These are phyloP conservation scores for Bergia puertoricense DNA, from an alignment of 92 coral and sea anemone genomes.

Conservation along the genomic window DNA sequence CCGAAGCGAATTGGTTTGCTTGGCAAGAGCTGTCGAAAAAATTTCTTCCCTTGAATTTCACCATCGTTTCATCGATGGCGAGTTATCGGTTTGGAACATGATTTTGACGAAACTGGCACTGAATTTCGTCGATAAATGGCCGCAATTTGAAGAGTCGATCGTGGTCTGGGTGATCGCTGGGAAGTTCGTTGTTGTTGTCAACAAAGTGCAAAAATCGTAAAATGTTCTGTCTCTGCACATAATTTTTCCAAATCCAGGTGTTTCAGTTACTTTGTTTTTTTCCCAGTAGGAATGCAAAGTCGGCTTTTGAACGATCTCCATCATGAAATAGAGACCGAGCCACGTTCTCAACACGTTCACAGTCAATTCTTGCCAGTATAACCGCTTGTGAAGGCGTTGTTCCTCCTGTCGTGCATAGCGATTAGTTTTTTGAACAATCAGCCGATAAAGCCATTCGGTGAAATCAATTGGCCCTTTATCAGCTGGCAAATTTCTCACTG, in stretches of 20 bases:
- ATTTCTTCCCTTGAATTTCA: conserved; percentile 46
- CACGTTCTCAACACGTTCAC: conserved; percentile 47
- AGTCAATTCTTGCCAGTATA: conserved; percentile 50
- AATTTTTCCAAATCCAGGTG: conserved; percentile 29
- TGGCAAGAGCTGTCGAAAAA: conserved; percentile 40
- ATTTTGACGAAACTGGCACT: neutral
- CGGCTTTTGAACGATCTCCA: conserved; percentile 52
- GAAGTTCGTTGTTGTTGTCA: neutral
- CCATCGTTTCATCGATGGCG: conserved; percentile 50
- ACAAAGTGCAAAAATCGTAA: conserved; percentile 45
- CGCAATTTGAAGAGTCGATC: conserved; percentile 44
- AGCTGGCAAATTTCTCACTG: conserved; percentile 34
- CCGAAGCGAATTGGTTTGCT: conserved; percentile 54
- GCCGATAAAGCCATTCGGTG: conserved; percentile 29
- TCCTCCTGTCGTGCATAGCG: conserved; percentile 46
- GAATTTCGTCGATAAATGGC: neutral
- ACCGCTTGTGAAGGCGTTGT: conserved; percentile 39
- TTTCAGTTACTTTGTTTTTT: conserved; percentile 24
- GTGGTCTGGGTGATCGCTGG: conserved; percentile 26
- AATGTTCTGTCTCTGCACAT: conserved; percentile 45
- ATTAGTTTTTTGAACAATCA: conserved; percentile 53
- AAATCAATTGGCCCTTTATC: conserved; percentile 22
- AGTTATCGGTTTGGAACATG: conserved; percentile 33
- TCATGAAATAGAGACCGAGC: conserved; percentile 47
- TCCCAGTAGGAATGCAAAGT: conserved; percentile 51